phyloP scores from a whole-genome alignment of 1,140 invertebrate species.

The Arctopsyche grandis region DNA sequence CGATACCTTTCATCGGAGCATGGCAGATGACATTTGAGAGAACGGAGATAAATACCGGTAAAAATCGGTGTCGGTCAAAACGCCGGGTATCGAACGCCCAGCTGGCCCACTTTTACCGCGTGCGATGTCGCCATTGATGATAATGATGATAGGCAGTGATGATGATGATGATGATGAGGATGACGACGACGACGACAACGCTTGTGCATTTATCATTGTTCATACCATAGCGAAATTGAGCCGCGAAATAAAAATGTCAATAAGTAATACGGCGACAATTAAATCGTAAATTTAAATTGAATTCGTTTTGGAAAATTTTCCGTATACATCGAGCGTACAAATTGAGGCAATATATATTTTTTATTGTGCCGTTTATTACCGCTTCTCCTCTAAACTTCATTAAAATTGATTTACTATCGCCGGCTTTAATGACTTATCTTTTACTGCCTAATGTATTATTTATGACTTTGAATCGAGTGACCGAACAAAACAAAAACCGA shows the following conservation, averaged over 20 bases:
- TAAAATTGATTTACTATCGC: slow-evolving; percentile 5
- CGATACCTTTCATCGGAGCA: too few relatives aligned
- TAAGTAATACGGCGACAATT: not conserved
- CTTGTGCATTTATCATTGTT: too few relatives aligned
- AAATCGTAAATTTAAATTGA: not conserved
- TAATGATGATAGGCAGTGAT: not conserved
- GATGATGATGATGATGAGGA: too few relatives aligned
- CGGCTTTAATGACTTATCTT: not conserved
- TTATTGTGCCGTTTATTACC: not conserved
- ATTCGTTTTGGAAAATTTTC: too few relatives aligned
- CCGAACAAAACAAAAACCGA: too few relatives aligned
- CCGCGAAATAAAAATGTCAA: not conserved
- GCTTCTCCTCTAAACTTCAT: not conserved
- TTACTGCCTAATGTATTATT: not conserved
- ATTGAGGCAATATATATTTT: not conserved
- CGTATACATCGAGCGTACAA: not conserved
- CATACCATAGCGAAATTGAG: too few relatives aligned
- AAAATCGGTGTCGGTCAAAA: slow-evolving; percentile 3
- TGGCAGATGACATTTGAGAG: slow-evolving; percentile 8
- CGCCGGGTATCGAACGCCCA: not conserved
- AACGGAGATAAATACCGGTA: slow-evolving; percentile 10
- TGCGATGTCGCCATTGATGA: not conserved
- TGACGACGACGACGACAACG: too few relatives aligned
- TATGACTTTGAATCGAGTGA: not conserved
- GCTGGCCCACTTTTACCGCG: not conserved